phyloP scores from a whole-genome alignment of 2,888 invertebrate species.

The Quadriops clusia region DNA sequence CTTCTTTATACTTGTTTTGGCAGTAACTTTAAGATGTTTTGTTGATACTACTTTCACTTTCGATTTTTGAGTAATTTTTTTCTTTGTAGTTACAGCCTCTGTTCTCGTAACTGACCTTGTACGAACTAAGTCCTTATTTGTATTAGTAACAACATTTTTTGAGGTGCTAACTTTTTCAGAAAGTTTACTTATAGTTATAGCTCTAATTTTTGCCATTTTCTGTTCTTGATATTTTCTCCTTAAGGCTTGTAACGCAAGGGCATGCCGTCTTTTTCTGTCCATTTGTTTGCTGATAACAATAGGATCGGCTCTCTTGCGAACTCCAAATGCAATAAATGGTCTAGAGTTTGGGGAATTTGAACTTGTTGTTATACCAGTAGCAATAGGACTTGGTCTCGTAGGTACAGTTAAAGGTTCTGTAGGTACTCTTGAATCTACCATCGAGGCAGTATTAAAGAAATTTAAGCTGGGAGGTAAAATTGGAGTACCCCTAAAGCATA shows the following conservation, averaged over 20 bases:
- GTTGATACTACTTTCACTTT: conserved; percentile 31
- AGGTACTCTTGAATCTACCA: conserved; percentile 31
- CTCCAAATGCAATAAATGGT: conserved; percentile 43
- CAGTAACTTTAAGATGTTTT: conserved; percentile 33
- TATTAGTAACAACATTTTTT: too few relatives aligned
- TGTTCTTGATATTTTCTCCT: conserved; percentile 50
- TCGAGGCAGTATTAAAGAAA: conserved; percentile 47
- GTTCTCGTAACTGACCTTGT: conserved; percentile 39
- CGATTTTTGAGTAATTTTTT: conserved; percentile 27
- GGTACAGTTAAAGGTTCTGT: conserved; percentile 19
- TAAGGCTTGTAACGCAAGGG: conserved; percentile 42
- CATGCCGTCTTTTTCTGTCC: conserved; percentile 35
- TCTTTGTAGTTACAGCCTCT: conserved; percentile 32
- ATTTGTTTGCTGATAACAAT: conserved; percentile 35
- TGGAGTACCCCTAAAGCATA: conserved; percentile 69
- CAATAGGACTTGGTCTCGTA: conserved; percentile 23
- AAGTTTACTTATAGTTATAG: conserved; percentile 35
- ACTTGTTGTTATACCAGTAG: conserved; percentile 25
- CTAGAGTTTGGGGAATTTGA: conserved; percentile 27
- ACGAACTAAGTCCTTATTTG: conserved; percentile 36
- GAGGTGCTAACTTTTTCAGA: conserved; percentile 34
- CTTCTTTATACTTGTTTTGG: conserved; percentile 27
- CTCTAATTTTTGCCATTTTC: conserved; percentile 43
- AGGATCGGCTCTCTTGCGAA: conserved; percentile 44
- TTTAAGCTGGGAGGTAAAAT: conserved; percentile 60